Percentiles rank a stretch among this genome's conserved stretches.
Evolutionary conservation across 2,888 invertebrate species (phyloP).

Genomic region (Acrocyrtus sp.): DNA sequence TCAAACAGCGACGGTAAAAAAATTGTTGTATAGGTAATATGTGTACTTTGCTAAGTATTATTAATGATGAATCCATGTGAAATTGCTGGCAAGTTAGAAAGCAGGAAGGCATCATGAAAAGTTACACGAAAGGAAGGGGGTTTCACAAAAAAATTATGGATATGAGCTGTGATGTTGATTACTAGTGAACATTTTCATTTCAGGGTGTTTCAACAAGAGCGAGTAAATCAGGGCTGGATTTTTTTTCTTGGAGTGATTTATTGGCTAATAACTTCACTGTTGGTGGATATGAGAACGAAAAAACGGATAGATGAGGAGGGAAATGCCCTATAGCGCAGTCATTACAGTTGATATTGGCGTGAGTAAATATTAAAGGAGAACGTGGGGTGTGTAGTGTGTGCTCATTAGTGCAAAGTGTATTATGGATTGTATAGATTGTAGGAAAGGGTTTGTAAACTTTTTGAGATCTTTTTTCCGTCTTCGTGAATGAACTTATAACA

Average conservation of each 20-base stretch:
- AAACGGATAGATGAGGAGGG: no score
- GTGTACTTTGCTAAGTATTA: not conserved
- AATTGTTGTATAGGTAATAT: not conserved
- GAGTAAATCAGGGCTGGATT: slow-evolving; percentile 20
- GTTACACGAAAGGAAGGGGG: not conserved
- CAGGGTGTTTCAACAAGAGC: slow-evolving; percentile 4
- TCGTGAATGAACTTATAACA: no score
- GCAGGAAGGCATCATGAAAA: no score
- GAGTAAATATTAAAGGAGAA: not conserved
- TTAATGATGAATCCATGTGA: not conserved
- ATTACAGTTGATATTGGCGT: no score
- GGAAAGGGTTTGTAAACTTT: no score
- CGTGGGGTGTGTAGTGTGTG: not conserved
- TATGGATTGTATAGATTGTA: no score
- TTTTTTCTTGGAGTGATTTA: slow-evolving; percentile 23
- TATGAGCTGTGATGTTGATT: not conserved
- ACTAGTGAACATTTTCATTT: not conserved
- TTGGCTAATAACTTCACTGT: slow-evolving; percentile 1
- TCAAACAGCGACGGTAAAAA: not conserved
- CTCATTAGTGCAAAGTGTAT: no score
- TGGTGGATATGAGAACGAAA: not conserved
- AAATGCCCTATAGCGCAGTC: no score
- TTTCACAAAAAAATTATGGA: not conserved
- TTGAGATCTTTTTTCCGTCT: no score
- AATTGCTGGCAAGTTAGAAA: not conserved